Evolutionary conservation across 2,888 invertebrate genomes (phyloP), one percentile per base, ranked within the genome.

Genomic region (Patella depressa): DNA sequence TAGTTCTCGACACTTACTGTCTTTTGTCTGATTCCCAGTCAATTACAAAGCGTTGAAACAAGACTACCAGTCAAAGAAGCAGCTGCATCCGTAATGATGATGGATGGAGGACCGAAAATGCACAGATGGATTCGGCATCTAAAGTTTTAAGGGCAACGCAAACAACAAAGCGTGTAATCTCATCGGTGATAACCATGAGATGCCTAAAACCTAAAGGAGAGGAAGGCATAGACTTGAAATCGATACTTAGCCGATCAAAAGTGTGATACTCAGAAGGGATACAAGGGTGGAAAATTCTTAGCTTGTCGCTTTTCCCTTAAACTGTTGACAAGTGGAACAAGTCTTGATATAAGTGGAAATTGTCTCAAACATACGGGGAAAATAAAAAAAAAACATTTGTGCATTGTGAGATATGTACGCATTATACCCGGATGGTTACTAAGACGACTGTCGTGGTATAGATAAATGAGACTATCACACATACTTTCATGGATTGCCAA

Each of bases 21-120:
- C 24, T 65, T 65, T 65, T 65, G 65, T 12, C 65, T 65, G 24
- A 65, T 65, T 19, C 65, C 65, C 24, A 19, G 19, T 19, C 19
- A 65, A 19, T n/a, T 19, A 0, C 65, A 65, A n/a, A 65, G 24
- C 2, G 24, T 19, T 19, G 65, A 65, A 19, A 65, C 65, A 19
- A 24, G 19, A 24, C 65, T 65, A 19, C 65, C 65, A 65, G 19
- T 65, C 9, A 65, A 24, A 11, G 65, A 65, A n/a, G 65, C 65
- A 19, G 65, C 65, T 19, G 65, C 65, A 65, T n/a, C 19, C n/a
- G 65, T 65, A 24, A 65, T 65, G 65, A 65, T 65, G n/a, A 65
- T 24, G n/a, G 19, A 65, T 65, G 65, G 65, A 65, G 65, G 65
- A 19, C 65, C 65, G 19, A 65, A 65, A 19, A 65, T 24, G 19